These are phyloP conservation scores for Zele albiditarsus DNA, from an alignment of 2,888 invertebrate genomes.

Conservation along the genomic window DNA sequence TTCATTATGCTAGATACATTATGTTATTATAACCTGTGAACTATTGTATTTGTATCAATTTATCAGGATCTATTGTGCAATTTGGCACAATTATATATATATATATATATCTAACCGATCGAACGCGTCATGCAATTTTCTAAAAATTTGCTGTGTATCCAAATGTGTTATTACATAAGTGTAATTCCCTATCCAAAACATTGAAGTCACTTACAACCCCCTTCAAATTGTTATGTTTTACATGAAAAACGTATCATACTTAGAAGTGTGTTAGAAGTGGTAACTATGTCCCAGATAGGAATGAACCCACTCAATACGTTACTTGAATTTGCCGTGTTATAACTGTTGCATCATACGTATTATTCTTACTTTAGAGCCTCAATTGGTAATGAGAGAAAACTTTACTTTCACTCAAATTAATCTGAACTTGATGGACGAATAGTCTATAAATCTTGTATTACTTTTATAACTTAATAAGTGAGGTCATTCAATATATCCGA, in stretches of 20 bases:
- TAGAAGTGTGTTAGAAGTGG: too few relatives aligned
- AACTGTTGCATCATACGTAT: too few relatives aligned
- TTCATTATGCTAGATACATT: slow-evolving; percentile 30
- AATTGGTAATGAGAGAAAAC: not conserved
- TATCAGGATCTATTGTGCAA: not conserved
- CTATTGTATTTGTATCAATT: slow-evolving; percentile 22
- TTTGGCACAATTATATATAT: slow-evolving; percentile 8
- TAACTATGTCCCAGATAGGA: too few relatives aligned
- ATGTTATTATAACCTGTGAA: slow-evolving; percentile 34
- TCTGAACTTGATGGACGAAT: not conserved
- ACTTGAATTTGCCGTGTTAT: too few relatives aligned
- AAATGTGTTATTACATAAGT: too few relatives aligned
- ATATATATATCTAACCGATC: not conserved
- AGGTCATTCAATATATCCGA: not conserved
- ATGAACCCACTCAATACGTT: too few relatives aligned
- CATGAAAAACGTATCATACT: too few relatives aligned
- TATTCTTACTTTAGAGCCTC: not conserved
- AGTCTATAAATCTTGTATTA: not conserved
- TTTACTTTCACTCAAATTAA: not conserved
- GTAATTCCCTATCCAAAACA: too few relatives aligned
- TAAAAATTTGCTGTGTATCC: not conserved
- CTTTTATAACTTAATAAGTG: not conserved
- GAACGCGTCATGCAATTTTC: not conserved
- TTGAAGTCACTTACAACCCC: too few relatives aligned
- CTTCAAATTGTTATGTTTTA: too few relatives aligned